Conservation (phyloP, 1,140 invertebrate species). For the Camponotus floridanus region DNA sequence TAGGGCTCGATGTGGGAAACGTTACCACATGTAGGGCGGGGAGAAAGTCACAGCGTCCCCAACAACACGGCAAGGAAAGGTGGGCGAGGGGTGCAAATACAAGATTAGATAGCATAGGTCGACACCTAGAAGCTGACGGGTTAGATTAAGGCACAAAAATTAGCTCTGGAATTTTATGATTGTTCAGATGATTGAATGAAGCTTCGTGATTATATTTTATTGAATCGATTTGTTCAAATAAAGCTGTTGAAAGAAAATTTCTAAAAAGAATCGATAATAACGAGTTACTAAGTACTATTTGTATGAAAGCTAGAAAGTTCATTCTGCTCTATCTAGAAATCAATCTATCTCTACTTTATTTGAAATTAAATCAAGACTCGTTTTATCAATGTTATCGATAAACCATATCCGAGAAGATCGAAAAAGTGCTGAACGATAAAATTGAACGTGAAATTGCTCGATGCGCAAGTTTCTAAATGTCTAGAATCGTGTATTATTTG, state of each 20-base stretch:
- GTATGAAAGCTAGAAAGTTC: background rate
- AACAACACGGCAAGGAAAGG: conserved; percentile 43
- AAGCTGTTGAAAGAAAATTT: background rate
- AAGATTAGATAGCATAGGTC: conserved; percentile 45
- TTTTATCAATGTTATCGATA: background rate
- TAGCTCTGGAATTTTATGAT: background rate
- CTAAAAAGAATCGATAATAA: background rate
- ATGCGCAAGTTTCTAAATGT: background rate
- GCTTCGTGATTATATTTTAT: background rate
- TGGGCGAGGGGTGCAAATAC: conserved; percentile 35
- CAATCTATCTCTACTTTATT: background rate
- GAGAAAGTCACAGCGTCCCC: conserved; percentile 41
- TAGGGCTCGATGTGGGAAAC: conserved; percentile 81
- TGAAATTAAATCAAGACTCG: background rate
- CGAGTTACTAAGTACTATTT: background rate
- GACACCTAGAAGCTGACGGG: conserved; percentile 51
- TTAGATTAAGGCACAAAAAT: conserved; percentile 45
- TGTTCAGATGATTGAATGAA: conserved; percentile 7
- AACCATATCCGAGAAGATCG: background rate
- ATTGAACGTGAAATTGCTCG: background rate
- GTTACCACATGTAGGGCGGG: conserved; percentile 79
- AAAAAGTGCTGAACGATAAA: background rate
- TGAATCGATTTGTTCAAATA: background rate
- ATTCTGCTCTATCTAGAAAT: background rate
- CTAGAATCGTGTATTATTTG: background rate